Conservation (phyloP, 1,140 invertebrate genomes). For the Campoletis sonorensis region DNA sequence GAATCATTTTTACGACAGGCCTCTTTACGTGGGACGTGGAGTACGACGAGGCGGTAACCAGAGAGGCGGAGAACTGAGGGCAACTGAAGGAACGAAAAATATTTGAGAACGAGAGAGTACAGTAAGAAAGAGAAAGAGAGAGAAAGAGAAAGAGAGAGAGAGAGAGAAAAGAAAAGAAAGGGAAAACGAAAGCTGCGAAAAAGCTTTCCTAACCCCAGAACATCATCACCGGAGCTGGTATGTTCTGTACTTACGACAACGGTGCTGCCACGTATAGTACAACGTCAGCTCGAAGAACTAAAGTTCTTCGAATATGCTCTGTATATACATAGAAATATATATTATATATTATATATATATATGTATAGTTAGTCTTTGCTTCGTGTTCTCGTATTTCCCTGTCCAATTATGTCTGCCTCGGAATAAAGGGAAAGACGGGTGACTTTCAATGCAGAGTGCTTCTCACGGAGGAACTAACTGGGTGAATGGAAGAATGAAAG, state of each 20-base stretch:
- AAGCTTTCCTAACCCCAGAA: slow-evolving; percentile 41
- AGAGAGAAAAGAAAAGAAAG: not conserved
- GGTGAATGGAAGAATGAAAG: slow-evolving; percentile 26
- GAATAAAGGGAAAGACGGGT: slow-evolving; percentile 39
- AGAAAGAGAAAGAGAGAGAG: not conserved
- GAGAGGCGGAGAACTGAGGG: slow-evolving; percentile 7
- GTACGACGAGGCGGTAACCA: slow-evolving; percentile 44
- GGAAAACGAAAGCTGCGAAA: slow-evolving; percentile 32
- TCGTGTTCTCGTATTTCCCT: slow-evolving; percentile 61
- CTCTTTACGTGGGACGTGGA: not conserved
- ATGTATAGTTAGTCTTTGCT: slow-evolving; percentile 22
- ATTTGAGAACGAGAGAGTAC: not conserved
- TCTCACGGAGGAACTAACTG: not conserved
- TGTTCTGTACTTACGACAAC: not conserved
- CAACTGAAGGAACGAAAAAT: slow-evolving; percentile 9
- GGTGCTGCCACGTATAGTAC: not conserved
- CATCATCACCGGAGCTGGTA: not conserved
- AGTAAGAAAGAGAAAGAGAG: no score
- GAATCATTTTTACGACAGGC: slow-evolving; percentile 59
- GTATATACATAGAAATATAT: not conserved
- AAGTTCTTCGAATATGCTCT: slow-evolving; percentile 4
- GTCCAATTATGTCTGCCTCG: slow-evolving; percentile 58
- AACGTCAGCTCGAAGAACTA: slow-evolving; percentile 21
- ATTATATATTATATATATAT: not conserved
- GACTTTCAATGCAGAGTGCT: slow-evolving; percentile 32